Base-by-base conservation (phyloP, 2,888 invertebrate species). In the Dimorphilus gyrociliatus region DNA sequence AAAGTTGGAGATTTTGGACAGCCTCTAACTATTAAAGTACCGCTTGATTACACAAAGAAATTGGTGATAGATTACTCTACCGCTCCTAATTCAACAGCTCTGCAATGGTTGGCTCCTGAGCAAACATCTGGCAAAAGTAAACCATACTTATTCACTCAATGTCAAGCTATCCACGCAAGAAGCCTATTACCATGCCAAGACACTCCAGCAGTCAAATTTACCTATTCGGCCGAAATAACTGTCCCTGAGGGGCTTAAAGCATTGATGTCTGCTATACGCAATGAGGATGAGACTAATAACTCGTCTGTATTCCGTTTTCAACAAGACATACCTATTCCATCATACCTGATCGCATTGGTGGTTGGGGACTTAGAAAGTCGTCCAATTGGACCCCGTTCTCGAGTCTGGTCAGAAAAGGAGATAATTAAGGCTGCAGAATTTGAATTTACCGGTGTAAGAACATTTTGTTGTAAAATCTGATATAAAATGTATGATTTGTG, bases 141-240 rank as follows among this genome's bases (percentile, higher is more conserved):
- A 52, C 86, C 88, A 0, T 90, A 78, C 52, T 63, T 90, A 31
- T 68, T 60, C 44, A 66, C 65, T 37, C 67, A 68, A 45, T 66
- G 66, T 41, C 56, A 80, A 75, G 77, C 81, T 2, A 84, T 85
- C 42, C 81, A 85, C 65, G 81, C 82, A 1, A 72, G 88, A 25
- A 81, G 86, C 2, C 72, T 88, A 42, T 47, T 86, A 2, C 90
- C 90, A 0, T 88, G 86, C 51, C 88, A 90, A 66, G 85, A 90
- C 66, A 76, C 84, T 0, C 88, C 90, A 0, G 72, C 75, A 0
- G 79, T 86, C 0, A 92, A 92, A 65, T 73, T 76, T 43, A 76
- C 80, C 0, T 90, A 85, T 55, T 69, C 72, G 31, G 81, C 82
- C 5, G 69, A 55, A 43, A 63, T 66, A 38, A 69, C 72, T 1